These are phyloP conservation scores for Ciona savignyi DNA, from an alignment of 23 tunicate species.

Conservation along the genomic window DNA sequence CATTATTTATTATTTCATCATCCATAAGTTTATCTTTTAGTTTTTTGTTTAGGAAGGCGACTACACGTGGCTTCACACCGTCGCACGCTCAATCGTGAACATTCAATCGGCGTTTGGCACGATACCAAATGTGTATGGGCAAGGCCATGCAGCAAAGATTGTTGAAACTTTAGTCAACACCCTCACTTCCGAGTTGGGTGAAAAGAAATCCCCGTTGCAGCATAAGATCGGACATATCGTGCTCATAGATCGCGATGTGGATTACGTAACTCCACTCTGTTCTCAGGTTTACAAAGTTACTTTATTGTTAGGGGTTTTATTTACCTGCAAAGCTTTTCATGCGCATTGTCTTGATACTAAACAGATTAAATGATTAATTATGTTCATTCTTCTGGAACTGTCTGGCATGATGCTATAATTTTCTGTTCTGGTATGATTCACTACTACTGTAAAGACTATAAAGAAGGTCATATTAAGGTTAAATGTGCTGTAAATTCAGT, in stretches of 20 bases:
- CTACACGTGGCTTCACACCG: slow-evolving; percentile 85
- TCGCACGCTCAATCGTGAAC: slow-evolving; percentile 67
- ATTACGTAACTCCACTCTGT: slow-evolving; percentile 95
- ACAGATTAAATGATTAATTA: too few species aligned
- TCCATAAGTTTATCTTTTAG: neutral
- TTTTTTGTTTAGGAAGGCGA: slow-evolving; percentile 68
- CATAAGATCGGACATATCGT: slow-evolving; percentile 85
- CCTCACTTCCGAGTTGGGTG: slow-evolving; percentile 37
- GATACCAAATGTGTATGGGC: slow-evolving; percentile 87
- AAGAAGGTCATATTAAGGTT: too few species aligned
- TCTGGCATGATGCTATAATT: too few species aligned
- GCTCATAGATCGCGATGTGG: slow-evolving; percentile 86
- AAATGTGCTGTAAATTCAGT: too few species aligned
- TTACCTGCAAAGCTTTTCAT: too few species aligned
- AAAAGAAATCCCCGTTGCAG: slow-evolving; percentile 41
- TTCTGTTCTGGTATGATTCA: too few species aligned
- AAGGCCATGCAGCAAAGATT: slow-evolving; percentile 86
- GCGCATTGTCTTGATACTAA: too few species aligned
- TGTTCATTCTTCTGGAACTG: too few species aligned
- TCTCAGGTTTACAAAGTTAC: slow-evolving; percentile 94
- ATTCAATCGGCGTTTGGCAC: slow-evolving; percentile 62
- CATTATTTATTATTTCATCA: neutral
- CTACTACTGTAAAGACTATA: too few species aligned
- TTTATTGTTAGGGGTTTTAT: too few species aligned
- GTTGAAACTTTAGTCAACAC: slow-evolving; percentile 69